Conservation (phyloP, 2,888 invertebrate species). For the Mystacides longicornis region DNA sequence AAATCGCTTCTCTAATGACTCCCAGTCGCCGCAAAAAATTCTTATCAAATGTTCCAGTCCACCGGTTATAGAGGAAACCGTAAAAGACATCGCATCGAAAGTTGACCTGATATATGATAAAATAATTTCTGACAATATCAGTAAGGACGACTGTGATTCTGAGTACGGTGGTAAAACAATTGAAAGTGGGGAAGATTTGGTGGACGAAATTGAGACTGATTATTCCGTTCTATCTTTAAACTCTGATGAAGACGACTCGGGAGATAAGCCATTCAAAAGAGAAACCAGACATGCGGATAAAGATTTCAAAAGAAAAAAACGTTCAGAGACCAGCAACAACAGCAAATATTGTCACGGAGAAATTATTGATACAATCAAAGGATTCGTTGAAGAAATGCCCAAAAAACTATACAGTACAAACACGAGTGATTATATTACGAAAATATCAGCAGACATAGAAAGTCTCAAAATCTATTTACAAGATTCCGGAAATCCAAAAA, state of each 20-base stretch:
- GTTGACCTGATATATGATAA: conserved; percentile 37
- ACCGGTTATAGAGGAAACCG: conserved; percentile 32
- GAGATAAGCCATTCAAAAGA: neutral
- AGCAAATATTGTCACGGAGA: neutral
- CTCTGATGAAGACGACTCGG: neutral
- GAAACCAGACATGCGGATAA: neutral
- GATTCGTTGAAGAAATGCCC: neutral
- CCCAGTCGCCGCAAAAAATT: conserved; percentile 28
- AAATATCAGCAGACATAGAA: neutral
- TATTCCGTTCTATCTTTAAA: conserved; percentile 9
- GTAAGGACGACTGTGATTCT: conserved; percentile 28
- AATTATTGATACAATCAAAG: neutral
- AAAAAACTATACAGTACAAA: too few relatives aligned
- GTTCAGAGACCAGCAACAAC: neutral
- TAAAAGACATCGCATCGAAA: conserved; percentile 37
- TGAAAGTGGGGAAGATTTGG: conserved; percentile 8
- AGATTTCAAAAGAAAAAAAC: neutral
- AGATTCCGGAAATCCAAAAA: neutral
- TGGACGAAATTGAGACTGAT: conserved; percentile 17
- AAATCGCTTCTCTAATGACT: neutral
- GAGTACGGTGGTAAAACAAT: conserved; percentile 22
- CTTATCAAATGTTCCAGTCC: conserved; percentile 34
- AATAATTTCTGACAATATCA: conserved; percentile 27
- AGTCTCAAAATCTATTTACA: neutral
- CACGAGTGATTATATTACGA: neutral